Evolutionary conservation across 2,888 invertebrate species (phyloP).

Genomic region (Pediacus dermestoides): DNA sequence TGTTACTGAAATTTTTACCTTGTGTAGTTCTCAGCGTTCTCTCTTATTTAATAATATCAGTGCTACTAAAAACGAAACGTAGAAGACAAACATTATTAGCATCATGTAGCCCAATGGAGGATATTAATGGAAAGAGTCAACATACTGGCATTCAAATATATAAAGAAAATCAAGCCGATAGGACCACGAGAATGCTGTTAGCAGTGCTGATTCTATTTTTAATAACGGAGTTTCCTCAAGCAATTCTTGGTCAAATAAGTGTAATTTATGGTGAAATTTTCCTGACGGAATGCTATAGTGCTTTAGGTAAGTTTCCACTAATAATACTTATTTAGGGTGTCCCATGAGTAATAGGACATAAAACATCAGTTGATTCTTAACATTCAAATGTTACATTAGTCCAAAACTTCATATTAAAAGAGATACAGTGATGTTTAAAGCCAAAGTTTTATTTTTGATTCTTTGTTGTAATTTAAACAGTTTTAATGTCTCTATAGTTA

Average conservation of each 20-base stretch:
- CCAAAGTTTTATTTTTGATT: too few relatives aligned
- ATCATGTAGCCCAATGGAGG: constrained; percentile 19
- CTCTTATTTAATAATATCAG: constrained; percentile 25
- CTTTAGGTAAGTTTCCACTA: constrained; percentile 24
- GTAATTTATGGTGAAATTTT: constrained; percentile 25
- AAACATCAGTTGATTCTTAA: too few relatives aligned
- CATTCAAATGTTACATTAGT: too few relatives aligned
- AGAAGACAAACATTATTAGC: constrained; percentile 21
- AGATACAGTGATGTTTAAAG: too few relatives aligned
- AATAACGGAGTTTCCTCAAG: constrained; percentile 76
- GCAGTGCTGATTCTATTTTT: constrained; percentile 80
- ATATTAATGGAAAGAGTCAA: constrained; percentile 16
- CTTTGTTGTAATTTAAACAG: too few relatives aligned
- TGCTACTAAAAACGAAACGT: constrained; percentile 22
- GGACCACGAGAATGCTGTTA: constrained; percentile 81
- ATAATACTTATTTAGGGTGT: too few relatives aligned
- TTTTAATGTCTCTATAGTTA: too few relatives aligned
- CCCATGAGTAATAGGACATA: too few relatives aligned
- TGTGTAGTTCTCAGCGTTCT: constrained; percentile 25
- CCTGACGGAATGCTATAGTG: constrained; percentile 25
- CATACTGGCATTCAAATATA: constrained; percentile 23
- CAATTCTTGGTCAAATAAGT: constrained; percentile 53
- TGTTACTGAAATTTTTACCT: constrained; percentile 25
- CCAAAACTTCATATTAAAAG: too few relatives aligned
- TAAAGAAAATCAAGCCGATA: constrained; percentile 66